Base-by-base conservation (phyloP, 2,888 invertebrate genomes). In the Alitta virens region DNA sequence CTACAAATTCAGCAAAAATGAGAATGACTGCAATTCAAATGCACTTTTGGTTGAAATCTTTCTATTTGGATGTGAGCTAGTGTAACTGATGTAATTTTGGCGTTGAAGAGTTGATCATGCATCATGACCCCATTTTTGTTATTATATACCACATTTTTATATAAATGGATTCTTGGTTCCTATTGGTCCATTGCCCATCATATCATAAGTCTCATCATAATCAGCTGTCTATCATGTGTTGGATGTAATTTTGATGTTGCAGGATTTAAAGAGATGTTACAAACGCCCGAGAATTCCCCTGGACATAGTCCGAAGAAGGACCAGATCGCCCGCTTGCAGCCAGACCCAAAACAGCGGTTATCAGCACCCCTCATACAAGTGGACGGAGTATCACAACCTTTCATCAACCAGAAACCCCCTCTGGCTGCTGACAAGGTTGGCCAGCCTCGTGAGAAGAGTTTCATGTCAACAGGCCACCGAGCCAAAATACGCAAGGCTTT, bases 401-500 rank as follows among this genome's bases (percentile, higher is more conserved):
- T 46, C 5, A 46, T 46, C 46, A 46, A 46, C 46, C 33, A 33
- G 33, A 33, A 33, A 12, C 33, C 33, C 33, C 33, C 33, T 33
- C 33, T 33, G 33, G 33, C 33, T 7, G n/a, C 46, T 5, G n/a
- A n/a, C 46, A 46, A 46, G 46, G n/a, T 21, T n/a, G 57, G 49
- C 1, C 84, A 84, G 68, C 79, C 23, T 72, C 82, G 75, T 64
- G 80, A 64, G 74, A 84, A 75, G 88, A 78, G 78, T 1, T 94
- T 93, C 76, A 93, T 93, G 91, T 94, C 94, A 27, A 85, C 92
- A 64, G 93, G 91, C 1, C 91, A 93, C 57, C 92, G 92, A 76
- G 87, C 90, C 71, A 86, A 91, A 73, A 84, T 94, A 73, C 91
- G 94, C 88, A 94, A 93, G 82, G 89, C 94, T 76, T 85, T 92